Base-by-base conservation (phyloP, 2,797 vertebrate genomes). In the Silurus aristotelis region DNA sequence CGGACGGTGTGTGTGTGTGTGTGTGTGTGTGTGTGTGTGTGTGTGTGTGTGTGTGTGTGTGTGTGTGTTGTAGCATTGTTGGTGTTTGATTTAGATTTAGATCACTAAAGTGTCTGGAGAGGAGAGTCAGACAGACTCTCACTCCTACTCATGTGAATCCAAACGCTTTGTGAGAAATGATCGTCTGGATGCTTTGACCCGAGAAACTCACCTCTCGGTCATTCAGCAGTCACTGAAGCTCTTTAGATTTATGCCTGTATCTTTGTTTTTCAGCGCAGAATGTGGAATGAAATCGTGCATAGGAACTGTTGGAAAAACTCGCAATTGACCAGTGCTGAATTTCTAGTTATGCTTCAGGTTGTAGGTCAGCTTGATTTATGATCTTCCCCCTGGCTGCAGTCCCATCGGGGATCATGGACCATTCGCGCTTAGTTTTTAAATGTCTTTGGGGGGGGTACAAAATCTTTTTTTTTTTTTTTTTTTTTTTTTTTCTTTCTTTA, bases 61-160 rank as follows among this genome's bases (percentile, higher is more conserved):
- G 12, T 19, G 10, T 8, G 52, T 2, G n/a, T 55, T 72, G 76
- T 31, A 27, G 55, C 31, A 4, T 19, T 76, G 52, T 56, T 9
- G n/a, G 7, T 25, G 25, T 10, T 17, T 52, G 64, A 78, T 60
- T 60, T 75, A 88, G 85, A 88, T 83, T 77, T 25, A n/a, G 82
- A 89, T 85, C 85, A 88, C 84, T 84, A 67, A 68, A 25, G 80
- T 78, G 79, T 84, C 84, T 89, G 86, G 78, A 87, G 25, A 8
- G 22, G 27, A 84, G 48, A 67, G 56, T 52, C 52, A 43, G 58
- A 17, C 82, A 55, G 55, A 66, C 20, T 27, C 86, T 87, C 86
- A 82, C 82, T 89, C 64, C 76, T 73, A 78, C 84, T 63, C 72
- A 64, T 27, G 9, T 31, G 27, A 12, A 58, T 77, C 72, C 25